Evolutionary conservation across 2,113 vertebrate genomes (phyloP), one percentile per base, ranked within the genome.

Genomic region (Paradoxurus hermaphroditus): DNA sequence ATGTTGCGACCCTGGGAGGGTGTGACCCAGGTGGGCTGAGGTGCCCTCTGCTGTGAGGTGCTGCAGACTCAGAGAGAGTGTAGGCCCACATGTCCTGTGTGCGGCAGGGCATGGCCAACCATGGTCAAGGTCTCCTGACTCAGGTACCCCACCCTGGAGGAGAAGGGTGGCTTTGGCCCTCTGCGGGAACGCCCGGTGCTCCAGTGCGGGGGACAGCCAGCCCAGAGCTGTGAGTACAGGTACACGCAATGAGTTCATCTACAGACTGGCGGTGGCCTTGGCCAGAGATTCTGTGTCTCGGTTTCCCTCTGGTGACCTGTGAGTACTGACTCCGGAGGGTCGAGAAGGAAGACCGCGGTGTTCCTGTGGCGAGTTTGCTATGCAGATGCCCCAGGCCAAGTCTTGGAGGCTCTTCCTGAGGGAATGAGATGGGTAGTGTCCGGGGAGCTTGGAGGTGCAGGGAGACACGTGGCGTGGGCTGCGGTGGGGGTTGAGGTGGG

Each of bases 211-310:
- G 19, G 9, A 14, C 67, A 15, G 34, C 21, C 67, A 16, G 70
- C 62, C 34, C 21, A 9, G 63, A 39, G 56, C 68, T 36, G 39
- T 19, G 12, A 21, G 56, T 7, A n/a, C 10, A 51, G 65, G 31
- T 13, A 1, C 13, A 4, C 0, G 27, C 21, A 18, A 0, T 14
- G 51, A 13, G 29, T 25, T 39, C 36, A 19, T 13, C 14, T 10
- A 9, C 11, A 15, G 7, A 11, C 3, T 29, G 15, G 75, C 23
- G 5, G 9, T 34, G 41, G 59, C 73, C 34, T 73, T 16, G 3
- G 10, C n/a, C 10, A 36, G 39, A 63, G 59, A 7, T 3, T 41
- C 25, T 27, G 27, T 84, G 56, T 41, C 36, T 44, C 4, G 1
- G 25, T 39, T 16, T 75, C 44, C 36, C n/a, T 70, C 9, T 34